Percentiles rank a stretch among this genome's conserved stretches.
phyloP scores from a whole-genome alignment of 2,797 vertebrate genomes.

The Pseudomugil gertrudae region DNA sequence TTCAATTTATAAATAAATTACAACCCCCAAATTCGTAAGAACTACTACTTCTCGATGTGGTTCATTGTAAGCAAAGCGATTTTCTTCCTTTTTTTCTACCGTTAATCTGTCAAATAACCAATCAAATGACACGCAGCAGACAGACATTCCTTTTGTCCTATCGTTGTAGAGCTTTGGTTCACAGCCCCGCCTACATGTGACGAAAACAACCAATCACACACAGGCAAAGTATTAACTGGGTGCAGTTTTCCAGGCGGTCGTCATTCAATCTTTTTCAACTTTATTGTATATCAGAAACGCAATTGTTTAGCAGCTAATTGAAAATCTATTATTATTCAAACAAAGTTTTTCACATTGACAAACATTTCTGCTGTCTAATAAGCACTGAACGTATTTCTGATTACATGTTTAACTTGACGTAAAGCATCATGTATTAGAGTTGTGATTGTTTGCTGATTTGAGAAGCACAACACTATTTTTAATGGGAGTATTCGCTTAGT shows the following conservation, averaged over 20 bases:
- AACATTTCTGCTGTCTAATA: not conserved
- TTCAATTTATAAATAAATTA: slow-evolving; percentile 40
- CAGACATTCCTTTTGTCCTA: slow-evolving; percentile 54
- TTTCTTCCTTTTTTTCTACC: not conserved
- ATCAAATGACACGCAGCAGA: slow-evolving; percentile 35
- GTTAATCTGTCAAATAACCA: slow-evolving; percentile 63
- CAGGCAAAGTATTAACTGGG: slow-evolving; percentile 23
- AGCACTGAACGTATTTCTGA: not conserved
- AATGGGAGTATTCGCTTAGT: not conserved
- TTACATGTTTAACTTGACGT: not conserved
- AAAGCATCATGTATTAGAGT: not conserved
- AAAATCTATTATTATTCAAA: not conserved
- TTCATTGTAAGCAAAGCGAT: slow-evolving; percentile 63
- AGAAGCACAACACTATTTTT: not conserved
- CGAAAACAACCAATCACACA: slow-evolving; percentile 46
- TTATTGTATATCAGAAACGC: too few relatives aligned
- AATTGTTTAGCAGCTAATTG: not conserved
- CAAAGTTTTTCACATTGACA: not conserved
- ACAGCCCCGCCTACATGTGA: not conserved
- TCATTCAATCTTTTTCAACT: slow-evolving; percentile 1
- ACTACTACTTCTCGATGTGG: slow-evolving; percentile 71
- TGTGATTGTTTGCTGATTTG: not conserved
- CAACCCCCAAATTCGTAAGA: slow-evolving; percentile 14
- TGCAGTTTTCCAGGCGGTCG: slow-evolving; percentile 11
- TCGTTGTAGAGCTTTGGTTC: slow-evolving; percentile 8